phyloP scores from a whole-genome alignment of 2,113 vertebrate genomes.

The Barbus barbus region DNA sequence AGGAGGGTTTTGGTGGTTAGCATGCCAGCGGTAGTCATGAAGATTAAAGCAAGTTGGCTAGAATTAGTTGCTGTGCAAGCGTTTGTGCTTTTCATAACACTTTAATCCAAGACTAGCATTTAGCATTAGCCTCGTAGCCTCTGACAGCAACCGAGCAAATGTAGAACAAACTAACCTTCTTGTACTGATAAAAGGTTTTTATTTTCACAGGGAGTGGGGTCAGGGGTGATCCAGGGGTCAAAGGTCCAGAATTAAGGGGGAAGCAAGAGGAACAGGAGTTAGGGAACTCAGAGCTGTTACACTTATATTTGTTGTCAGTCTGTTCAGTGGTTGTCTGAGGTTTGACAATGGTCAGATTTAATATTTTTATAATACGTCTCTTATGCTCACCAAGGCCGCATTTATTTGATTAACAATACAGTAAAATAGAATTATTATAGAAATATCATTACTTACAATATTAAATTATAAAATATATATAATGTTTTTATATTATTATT shows the following conservation, averaged over 20 bases:
- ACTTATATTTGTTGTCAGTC: neutral
- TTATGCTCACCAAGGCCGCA: too few relatives aligned
- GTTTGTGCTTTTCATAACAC: neutral
- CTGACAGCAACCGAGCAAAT: neutral
- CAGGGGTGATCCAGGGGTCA: constrained; percentile 54
- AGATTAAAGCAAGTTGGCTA: neutral
- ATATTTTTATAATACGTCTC: too few relatives aligned
- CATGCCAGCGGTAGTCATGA: constrained; percentile 1
- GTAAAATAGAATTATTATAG: too few relatives aligned
- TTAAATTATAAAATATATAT: too few relatives aligned
- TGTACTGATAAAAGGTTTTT: constrained; percentile 53
- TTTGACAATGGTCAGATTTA: too few relatives aligned
- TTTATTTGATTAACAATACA: too few relatives aligned
- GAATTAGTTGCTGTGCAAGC: constrained; percentile 39
- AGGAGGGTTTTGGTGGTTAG: constrained; percentile 13
- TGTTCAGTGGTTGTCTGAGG: neutral
- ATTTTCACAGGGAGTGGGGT: constrained; percentile 37
- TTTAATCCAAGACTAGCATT: constrained; percentile 17
- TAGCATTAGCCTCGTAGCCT: constrained; percentile 16
- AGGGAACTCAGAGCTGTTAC: constrained; percentile 47
- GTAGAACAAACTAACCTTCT: constrained; percentile 56
- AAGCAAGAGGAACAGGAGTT: constrained; percentile 53
- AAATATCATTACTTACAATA: too few relatives aligned
- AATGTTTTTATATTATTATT: too few relatives aligned
- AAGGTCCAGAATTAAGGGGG: constrained; percentile 54